Percentiles rank a stretch among this genome's conserved stretches.
phyloP scores from a whole-genome alignment of 2,113 vertebrate genomes.

The Catharus minimus region DNA sequence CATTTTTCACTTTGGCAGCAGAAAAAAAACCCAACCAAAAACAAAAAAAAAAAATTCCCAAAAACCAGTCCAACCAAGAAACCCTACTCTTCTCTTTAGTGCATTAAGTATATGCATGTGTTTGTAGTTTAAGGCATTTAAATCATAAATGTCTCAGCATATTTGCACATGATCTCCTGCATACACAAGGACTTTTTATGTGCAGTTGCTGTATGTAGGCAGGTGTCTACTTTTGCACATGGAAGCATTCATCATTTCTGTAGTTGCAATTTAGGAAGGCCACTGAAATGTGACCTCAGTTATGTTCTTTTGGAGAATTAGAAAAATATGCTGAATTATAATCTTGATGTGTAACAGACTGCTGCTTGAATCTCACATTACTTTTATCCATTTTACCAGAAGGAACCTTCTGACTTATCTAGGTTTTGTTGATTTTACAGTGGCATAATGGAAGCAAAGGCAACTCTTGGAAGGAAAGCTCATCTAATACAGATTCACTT shows the following conservation, averaged over 20 bases:
- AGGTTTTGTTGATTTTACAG: background rate
- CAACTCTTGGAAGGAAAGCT: background rate
- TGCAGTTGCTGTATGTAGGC: background rate
- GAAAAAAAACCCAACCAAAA: background rate
- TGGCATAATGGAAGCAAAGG: background rate
- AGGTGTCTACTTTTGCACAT: constrained; percentile 45
- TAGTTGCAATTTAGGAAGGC: constrained; percentile 30
- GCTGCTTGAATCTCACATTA: background rate
- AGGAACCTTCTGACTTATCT: background rate
- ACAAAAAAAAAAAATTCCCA: no score
- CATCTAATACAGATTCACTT: background rate
- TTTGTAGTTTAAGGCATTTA: constrained; percentile 25
- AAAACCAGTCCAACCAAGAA: background rate
- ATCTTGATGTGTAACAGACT: constrained; percentile 34
- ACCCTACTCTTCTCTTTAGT: background rate
- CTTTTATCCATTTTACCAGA: background rate
- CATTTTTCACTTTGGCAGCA: constrained; percentile 44
- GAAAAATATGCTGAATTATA: constrained; percentile 40
- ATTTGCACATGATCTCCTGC: constrained; percentile 21
- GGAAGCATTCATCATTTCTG: constrained; percentile 58
- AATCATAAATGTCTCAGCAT: background rate
- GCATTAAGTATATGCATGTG: constrained; percentile 16
- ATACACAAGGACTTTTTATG: background rate
- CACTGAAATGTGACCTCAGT: constrained; percentile 29
- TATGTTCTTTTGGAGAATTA: constrained; percentile 26